phyloP scores from a whole-genome alignment of 2,113 vertebrate genomes.

The Caranx ignobilis region DNA sequence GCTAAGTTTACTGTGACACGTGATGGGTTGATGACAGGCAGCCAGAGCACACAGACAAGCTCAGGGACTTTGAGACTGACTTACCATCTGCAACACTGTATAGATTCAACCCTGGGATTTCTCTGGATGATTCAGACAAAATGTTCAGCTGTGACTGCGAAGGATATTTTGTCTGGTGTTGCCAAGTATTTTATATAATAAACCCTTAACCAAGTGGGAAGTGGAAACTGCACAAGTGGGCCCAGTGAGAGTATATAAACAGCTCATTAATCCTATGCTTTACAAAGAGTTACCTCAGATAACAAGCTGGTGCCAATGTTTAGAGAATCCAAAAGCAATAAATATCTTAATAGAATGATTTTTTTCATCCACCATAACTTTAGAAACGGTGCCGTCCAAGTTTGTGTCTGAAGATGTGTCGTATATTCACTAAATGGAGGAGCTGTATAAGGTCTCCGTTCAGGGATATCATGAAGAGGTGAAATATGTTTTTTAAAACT shows the following conservation, averaged over 20 bases:
- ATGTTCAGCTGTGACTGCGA: constrained; percentile 13
- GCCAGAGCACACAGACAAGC: constrained; percentile 47
- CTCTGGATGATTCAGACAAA: constrained; percentile 11
- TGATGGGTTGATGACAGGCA: constrained; percentile 63
- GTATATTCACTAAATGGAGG: constrained; percentile 24
- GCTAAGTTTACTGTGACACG: constrained; percentile 64
- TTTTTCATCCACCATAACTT: constrained; percentile 45
- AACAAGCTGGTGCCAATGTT: constrained; percentile 44
- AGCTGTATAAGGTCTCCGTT: constrained; percentile 2
- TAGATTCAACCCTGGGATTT: neutral
- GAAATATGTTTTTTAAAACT: constrained; percentile 15
- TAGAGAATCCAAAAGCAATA: constrained; percentile 46
- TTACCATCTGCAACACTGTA: constrained; percentile 36
- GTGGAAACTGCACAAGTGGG: constrained; percentile 36
- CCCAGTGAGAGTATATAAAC: constrained; percentile 48
- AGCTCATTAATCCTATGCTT: constrained; percentile 55
- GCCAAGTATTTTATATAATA: constrained; percentile 45
- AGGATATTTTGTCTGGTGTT: constrained; percentile 33
- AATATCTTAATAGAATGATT: constrained; percentile 47
- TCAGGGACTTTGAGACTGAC: constrained; percentile 50
- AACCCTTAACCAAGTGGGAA: constrained; percentile 44
- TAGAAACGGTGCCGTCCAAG: constrained; percentile 26
- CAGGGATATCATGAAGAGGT: constrained; percentile 20
- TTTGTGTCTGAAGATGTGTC: constrained; percentile 33
- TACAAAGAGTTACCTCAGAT: constrained; percentile 46